phyloP scores from a whole-genome alignment of 2,797 vertebrate genomes.

The Jordanella pulchra region DNA sequence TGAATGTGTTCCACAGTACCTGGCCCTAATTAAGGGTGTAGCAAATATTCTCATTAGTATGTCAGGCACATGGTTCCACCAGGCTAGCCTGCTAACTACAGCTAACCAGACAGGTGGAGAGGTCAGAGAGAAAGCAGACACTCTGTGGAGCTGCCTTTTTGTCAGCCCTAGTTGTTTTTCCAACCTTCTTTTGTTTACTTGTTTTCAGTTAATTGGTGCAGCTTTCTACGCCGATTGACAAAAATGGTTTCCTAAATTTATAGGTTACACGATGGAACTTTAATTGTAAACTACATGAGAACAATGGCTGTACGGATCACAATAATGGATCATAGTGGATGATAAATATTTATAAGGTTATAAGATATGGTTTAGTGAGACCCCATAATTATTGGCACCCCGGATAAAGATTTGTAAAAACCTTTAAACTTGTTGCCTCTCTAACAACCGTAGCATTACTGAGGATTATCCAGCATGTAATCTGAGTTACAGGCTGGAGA shows the following conservation, averaged over 20 bases:
- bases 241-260: slow-evolving; percentile 13
- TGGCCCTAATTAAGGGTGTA: slow-evolving; percentile 58
- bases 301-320: background rate
- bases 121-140: slow-evolving; percentile 53
- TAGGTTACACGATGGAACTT: background rate
- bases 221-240: slow-evolving; percentile 1
- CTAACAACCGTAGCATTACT: background rate
- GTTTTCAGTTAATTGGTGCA: slow-evolving; percentile 40
- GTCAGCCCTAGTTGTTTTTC: slow-evolving; percentile 9
- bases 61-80: slow-evolving; percentile 50
- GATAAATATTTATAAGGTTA: background rate
- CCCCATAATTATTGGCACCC: background rate
- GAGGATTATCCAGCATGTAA: background rate
- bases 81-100: slow-evolving; percentile 44
- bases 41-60: slow-evolving; percentile 66
- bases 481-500: background rate
- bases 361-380: background rate
- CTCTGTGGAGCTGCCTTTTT: slow-evolving; percentile 24
- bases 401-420: background rate
- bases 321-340: background rate
- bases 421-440: background rate
- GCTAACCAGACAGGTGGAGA: slow-evolving; percentile 63
- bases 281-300: background rate
- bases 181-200: background rate
- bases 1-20: slow-evolving; percentile 19